Conservation (phyloP, 2,888 invertebrate genomes). For the Cinara cedri region DNA sequence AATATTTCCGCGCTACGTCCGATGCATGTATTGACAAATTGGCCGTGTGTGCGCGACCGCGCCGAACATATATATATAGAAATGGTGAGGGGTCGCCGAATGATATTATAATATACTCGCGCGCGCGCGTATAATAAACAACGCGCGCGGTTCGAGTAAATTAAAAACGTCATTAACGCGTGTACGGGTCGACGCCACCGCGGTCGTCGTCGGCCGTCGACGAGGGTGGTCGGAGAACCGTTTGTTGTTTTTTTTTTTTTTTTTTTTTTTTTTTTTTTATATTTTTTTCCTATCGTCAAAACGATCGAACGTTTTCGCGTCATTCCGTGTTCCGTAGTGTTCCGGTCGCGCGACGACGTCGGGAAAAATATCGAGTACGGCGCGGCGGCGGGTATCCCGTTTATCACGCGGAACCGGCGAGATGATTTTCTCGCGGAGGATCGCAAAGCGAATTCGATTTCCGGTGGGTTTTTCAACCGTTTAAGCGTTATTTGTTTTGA, state of each 20-base stretch:
- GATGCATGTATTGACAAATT: constrained; percentile 53
- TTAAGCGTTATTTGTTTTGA: too few relatives aligned
- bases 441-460: too few relatives aligned
- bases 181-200: not conserved
- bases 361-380: too few relatives aligned
- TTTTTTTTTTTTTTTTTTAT: not conserved
- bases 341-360: not conserved
- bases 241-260: not conserved
- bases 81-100: constrained; percentile 32
- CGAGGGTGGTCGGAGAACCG: not conserved
- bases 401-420: too few relatives aligned
- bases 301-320: not conserved
- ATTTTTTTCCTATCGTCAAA: not conserved
- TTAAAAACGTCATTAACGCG: constrained; percentile 52
- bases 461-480: too few relatives aligned
- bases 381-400: too few relatives aligned
- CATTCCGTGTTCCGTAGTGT: too few relatives aligned
- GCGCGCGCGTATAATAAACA: constrained; percentile 12
- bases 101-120: not conserved
- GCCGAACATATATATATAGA: not conserved
- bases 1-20: not conserved
- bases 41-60: constrained; percentile 42
- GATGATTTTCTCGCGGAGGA: too few relatives aligned
- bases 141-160: constrained; percentile 30
- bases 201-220: too few relatives aligned